These are phyloP conservation scores for Bimastos eiseni DNA, from an alignment of 2,888 invertebrate species.

Conservation along the genomic window DNA sequence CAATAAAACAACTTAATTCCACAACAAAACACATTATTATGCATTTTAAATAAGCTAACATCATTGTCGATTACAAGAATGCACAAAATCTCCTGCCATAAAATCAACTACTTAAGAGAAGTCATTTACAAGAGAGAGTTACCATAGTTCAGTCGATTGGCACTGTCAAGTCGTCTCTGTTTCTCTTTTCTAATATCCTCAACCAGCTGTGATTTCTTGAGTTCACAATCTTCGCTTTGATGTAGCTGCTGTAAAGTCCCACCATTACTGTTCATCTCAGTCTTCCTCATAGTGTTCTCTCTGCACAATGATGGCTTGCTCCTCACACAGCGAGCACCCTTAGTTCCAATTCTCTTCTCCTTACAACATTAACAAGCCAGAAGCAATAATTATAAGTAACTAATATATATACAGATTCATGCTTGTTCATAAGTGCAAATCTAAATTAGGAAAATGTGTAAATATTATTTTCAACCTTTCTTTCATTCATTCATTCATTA, in stretches of 20 bases:
- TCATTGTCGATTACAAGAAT: too few species aligned
- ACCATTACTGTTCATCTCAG: not conserved
- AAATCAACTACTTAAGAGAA: not conserved
- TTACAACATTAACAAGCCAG: not conserved
- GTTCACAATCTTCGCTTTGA: not conserved
- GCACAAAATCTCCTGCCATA: too few species aligned
- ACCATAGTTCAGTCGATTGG: constrained; percentile 19
- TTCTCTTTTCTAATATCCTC: constrained; percentile 9
- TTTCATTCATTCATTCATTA: too few species aligned
- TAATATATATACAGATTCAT: too few species aligned
- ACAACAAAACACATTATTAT: not conserved
- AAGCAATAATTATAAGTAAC: not conserved
- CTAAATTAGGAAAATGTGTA: too few species aligned
- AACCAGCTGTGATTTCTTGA: not conserved
- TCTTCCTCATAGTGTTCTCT: not conserved
- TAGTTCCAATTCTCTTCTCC: not conserved
- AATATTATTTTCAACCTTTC: too few species aligned
- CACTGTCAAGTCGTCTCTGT: constrained; percentile 1
- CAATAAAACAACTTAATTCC: too few species aligned
- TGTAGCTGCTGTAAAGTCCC: not conserved
- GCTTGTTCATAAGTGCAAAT: too few species aligned
- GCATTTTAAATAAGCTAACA: too few species aligned
- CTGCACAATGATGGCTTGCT: not conserved
- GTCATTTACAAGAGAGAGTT: not conserved
- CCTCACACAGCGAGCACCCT: not conserved